Percentiles rank a stretch among this genome's conserved stretches.
Conservation (phyloP, 2,797 vertebrate species). For the Sardinella longiceps region DNA sequence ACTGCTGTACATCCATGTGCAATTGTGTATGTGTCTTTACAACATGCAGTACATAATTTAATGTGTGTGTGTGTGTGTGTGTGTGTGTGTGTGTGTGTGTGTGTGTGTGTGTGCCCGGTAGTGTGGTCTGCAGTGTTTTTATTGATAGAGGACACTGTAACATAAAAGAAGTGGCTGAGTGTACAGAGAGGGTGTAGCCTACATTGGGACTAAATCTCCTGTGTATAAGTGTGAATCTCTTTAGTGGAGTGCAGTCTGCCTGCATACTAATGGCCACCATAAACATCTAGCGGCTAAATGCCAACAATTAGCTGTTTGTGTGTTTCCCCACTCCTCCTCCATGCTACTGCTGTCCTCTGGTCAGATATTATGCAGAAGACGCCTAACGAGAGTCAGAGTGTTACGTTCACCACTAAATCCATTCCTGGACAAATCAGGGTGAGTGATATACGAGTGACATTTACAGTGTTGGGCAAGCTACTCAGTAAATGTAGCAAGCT, state of each 20-base stretch:
- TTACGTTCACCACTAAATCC: neutral
- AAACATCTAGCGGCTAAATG: neutral
- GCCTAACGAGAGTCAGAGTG: neutral
- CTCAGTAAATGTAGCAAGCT: too few relatives aligned
- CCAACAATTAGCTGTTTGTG: neutral
- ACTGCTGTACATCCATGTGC: neutral
- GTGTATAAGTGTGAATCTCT: neutral
- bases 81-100: neutral
- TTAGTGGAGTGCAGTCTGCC: neutral
- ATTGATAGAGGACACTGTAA: neutral
- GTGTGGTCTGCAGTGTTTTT: too few relatives aligned
- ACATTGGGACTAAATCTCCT: neutral
- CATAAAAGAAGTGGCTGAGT: neutral
- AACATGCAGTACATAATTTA: neutral
- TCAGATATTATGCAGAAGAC: neutral
- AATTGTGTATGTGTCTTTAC: neutral
- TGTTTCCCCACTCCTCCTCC: neutral
- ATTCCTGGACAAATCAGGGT: too few relatives aligned
- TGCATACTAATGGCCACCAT: neutral
- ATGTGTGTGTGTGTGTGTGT: neutral
- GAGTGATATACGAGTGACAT: too few relatives aligned
- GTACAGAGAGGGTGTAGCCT: too few relatives aligned
- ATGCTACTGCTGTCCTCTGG: neutral
- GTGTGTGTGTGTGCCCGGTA: neutral
- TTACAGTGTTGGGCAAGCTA: too few relatives aligned